A percentile compares a stretch with the other conserved stretches of the same genome.
Conservation (phyloP, 1,140 invertebrate genomes). For the Epicauta chinensis region DNA sequence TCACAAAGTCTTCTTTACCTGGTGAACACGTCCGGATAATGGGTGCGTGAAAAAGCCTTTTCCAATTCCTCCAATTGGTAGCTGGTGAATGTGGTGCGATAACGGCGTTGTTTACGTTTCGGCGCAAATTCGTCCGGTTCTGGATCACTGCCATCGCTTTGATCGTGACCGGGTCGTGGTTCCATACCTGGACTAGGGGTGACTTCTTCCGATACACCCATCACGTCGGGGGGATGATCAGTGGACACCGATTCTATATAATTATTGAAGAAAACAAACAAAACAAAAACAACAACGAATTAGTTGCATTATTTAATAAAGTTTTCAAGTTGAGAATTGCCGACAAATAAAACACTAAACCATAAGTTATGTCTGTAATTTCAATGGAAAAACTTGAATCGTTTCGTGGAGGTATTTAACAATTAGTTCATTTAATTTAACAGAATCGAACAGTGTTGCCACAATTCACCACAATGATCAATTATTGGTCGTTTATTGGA, state of each 20-base stretch:
- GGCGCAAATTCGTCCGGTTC: constrained; percentile 76
- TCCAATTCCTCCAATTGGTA: constrained; percentile 95
- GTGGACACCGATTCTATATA: constrained; percentile 39
- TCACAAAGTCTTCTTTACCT: constrained; percentile 60
- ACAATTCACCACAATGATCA: background rate
- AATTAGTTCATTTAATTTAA: constrained; percentile 26
- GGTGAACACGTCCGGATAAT: constrained; percentile 97
- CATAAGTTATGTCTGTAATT: constrained; percentile 6
- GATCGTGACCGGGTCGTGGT: constrained; percentile 29
- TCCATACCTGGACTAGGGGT: constrained; percentile 36
- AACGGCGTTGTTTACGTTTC: constrained; percentile 85
- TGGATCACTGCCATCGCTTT: constrained; percentile 61
- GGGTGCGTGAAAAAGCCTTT: constrained; percentile 93
- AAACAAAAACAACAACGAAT: too few relatives aligned
- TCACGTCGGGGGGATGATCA: constrained; percentile 34
- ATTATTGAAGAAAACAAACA: too few relatives aligned
- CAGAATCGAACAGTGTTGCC: constrained; percentile 5
- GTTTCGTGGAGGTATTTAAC: constrained; percentile 18
- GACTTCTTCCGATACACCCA: constrained; percentile 41
- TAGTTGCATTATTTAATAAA: too few relatives aligned
- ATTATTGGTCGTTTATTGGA: too few relatives aligned
- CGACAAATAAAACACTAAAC: too few relatives aligned
- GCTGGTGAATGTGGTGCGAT: constrained; percentile 91
- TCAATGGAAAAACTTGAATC: constrained; percentile 1
- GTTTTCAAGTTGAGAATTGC: too few relatives aligned